Percentiles rank a stretch among this genome's conserved stretches.
Evolutionary conservation across 2,888 invertebrate species (phyloP).

Genomic region (Adineta ricciae): DNA sequence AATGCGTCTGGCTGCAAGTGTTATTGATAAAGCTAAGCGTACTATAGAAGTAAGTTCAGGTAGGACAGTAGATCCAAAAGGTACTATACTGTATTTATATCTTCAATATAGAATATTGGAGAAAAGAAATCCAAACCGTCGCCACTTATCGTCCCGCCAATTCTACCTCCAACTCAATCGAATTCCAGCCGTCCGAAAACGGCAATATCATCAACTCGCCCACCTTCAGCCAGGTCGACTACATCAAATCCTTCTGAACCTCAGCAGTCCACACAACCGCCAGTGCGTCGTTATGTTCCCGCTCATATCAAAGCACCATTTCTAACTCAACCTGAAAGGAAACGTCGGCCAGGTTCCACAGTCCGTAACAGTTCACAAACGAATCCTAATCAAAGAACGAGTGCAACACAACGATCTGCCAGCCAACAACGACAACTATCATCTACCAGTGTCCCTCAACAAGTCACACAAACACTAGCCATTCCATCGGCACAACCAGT

Average conservation of each 20-base stretch:
- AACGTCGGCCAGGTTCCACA: background rate
- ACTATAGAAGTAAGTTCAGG: background rate
- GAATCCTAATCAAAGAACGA: background rate
- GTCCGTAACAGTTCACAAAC: background rate
- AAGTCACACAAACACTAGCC: background rate
- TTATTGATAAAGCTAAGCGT: constrained; percentile 12
- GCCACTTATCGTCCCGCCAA: background rate
- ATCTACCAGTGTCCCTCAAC: background rate
- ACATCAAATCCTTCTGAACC: background rate
- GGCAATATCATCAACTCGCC: background rate
- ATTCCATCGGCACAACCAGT: too few relatives aligned
- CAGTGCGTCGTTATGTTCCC: background rate
- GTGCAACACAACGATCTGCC: background rate
- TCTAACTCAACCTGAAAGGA: background rate
- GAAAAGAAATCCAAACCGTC: background rate
- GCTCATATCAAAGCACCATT: constrained; percentile 16
- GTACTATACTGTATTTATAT: background rate
- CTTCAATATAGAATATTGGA: background rate
- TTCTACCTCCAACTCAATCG: background rate
- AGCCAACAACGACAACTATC: constrained; percentile 8
- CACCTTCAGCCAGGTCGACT: background rate
- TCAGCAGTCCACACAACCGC: background rate
- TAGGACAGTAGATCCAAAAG: background rate
- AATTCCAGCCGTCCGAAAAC: background rate
- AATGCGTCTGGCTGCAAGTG: background rate